These are phyloP conservation scores for Boulengeromyrus knoepffleri DNA, from an alignment of 2,113 vertebrate genomes.

Conservation along the genomic window DNA sequence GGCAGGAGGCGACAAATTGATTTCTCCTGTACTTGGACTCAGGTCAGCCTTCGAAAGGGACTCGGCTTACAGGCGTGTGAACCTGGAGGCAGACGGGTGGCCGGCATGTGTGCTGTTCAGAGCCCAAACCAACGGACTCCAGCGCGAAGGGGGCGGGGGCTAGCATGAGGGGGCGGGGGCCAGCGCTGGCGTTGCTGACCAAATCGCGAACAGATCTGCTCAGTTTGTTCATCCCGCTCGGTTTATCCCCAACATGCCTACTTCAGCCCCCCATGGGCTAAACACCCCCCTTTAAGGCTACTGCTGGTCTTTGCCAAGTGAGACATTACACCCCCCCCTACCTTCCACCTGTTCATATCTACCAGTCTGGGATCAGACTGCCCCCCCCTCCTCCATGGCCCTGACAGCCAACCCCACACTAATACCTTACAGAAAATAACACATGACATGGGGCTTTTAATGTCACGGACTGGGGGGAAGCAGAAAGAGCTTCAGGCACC, in stretches of 20 bases:
- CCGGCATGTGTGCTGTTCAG: neutral
- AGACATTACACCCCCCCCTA: neutral
- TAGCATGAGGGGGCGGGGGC: neutral
- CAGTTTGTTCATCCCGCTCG: neutral
- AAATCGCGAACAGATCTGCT: neutral
- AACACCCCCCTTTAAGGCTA: neutral
- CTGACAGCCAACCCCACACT: neutral
- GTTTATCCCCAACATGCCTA: neutral
- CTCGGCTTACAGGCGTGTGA: neutral
- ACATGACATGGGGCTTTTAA: neutral
- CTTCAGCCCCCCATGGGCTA: neutral
- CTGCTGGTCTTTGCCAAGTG: neutral
- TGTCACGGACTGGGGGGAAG: neutral
- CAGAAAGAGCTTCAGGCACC: neutral
- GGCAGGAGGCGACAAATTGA: neutral
- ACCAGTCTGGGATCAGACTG: neutral
- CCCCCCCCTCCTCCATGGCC: neutral
- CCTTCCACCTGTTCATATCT: neutral
- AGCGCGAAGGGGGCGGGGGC: neutral
- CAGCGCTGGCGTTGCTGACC: neutral
- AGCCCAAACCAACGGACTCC: neutral
- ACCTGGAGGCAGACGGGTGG: neutral
- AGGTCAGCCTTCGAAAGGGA: neutral
- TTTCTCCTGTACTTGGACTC: neutral
- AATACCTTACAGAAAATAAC: neutral